Conservation (phyloP, 2,113 vertebrate species). For the Ophiodon elongatus region DNA sequence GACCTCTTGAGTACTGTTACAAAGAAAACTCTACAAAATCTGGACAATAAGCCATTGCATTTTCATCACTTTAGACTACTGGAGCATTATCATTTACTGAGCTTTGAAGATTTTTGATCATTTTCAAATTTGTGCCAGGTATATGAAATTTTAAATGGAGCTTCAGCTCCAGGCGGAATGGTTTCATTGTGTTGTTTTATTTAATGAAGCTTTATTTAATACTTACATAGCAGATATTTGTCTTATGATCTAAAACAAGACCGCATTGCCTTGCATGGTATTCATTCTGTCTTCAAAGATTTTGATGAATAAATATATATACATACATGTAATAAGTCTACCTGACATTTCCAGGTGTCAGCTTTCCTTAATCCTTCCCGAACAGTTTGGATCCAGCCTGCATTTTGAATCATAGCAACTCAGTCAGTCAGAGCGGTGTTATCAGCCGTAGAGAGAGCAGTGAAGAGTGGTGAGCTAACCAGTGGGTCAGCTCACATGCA, state of each 20-base stretch:
- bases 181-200: conserved; percentile 1
- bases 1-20: not conserved
- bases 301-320: not conserved
- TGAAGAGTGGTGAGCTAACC: no score
- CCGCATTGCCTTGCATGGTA: not conserved
- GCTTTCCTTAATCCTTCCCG: not conserved
- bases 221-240: not conserved
- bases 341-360: not conserved
- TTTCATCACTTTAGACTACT: not conserved
- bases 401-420: not conserved
- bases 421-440: no score
- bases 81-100: not conserved
- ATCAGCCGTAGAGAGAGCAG: no score
- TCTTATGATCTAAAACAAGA: not conserved
- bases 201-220: not conserved
- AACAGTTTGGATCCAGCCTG: not conserved
- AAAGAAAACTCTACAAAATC: not conserved
- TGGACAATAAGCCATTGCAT: not conserved
- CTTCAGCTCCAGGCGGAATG: not conserved
- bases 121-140: not conserved
- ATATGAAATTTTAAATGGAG: not conserved
- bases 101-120: not conserved
- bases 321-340: not conserved
- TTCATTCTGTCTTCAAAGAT: not conserved
- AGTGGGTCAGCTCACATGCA: no score